Base-by-base conservation (phyloP, 2,113 vertebrate species). In the Dipodomys spectabilis region DNA sequence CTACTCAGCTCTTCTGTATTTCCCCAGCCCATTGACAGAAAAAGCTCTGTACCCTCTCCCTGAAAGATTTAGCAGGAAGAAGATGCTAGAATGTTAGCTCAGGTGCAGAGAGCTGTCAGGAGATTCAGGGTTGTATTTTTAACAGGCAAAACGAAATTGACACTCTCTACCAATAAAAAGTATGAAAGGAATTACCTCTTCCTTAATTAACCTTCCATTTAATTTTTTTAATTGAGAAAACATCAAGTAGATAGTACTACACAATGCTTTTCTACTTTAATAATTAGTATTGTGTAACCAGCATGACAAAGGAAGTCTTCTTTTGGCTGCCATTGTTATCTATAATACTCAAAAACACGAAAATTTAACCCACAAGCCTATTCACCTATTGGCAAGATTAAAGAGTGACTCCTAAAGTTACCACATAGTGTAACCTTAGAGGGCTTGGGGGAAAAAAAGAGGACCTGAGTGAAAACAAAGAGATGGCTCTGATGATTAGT, bases 401-500 rank as follows among this genome's bases (percentile, higher is more conserved):
- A 86, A 89, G 18, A 92, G 10, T 27, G 65, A 82, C 18, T 22
- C 44, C 45, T 62, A 32, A 73, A 44, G 67, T 60, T 44, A 6
- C 1, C 16, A 1, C 65, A 5, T 5, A 44, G 2, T 35, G 1
- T 30, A 19, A 5, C 7, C 32, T n/a, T 23, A 57, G 22, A 7
- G 19, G 25, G 39, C 11, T 7, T 9, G 35, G 20, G 7, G 71
- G 65, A 20, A 82, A 27, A 53, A 68, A 78, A 15, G 9, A 39
- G 6, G 32, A 64, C 30, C 12, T 69, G 45, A 32, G 60, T 81
- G 81, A 53, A 73, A 67, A 45, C 68, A 53, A 35, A 64, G 32
- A 69, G 28, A 85, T 19, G 30, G 35, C 30, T 64, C 0, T 49
- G 35, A 15, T 44, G 44, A 79, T 12, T 23, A 16, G 22, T 25